These are phyloP conservation scores for Diplogasteroides magnus DNA, from an alignment of 1,140 invertebrate genomes.

Conservation along the genomic window DNA sequence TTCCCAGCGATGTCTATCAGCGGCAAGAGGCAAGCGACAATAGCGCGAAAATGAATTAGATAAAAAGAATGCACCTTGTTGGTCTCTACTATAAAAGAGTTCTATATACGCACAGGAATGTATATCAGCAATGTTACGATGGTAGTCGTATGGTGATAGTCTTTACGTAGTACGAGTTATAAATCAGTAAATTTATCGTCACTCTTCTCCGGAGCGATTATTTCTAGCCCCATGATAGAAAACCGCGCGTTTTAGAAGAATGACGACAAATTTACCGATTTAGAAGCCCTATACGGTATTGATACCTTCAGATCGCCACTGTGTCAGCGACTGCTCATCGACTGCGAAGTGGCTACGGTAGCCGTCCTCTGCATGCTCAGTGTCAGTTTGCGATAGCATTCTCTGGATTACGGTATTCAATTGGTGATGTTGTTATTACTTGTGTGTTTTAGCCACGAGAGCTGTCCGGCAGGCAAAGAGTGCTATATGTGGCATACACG, in stretches of 20 bases:
- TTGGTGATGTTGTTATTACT: no score
- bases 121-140: no score
- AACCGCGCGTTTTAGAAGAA: not conserved
- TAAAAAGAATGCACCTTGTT: not conserved
- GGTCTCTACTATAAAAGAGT: no score
- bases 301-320: conserved; percentile 20
- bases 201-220: no score
- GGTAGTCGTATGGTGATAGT: no score
- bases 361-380: conserved; percentile 6
- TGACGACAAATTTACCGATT: no score
- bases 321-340: conserved; percentile 7
- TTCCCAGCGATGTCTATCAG: no score
- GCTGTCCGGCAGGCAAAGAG: no score
- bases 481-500: no score
- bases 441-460: no score
- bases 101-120: no score
- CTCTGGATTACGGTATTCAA: not conserved
- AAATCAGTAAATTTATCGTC: not conserved
- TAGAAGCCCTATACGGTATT: not conserved
- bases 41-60: not conserved
- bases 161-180: no score
- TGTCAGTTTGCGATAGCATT: conserved; percentile 3
- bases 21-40: conserved; percentile 5
- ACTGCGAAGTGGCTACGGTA: conserved; percentile 19
- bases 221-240: not conserved